Conservation (phyloP, 1,140 invertebrate genomes). For the Brachionus calyciflorus region DNA sequence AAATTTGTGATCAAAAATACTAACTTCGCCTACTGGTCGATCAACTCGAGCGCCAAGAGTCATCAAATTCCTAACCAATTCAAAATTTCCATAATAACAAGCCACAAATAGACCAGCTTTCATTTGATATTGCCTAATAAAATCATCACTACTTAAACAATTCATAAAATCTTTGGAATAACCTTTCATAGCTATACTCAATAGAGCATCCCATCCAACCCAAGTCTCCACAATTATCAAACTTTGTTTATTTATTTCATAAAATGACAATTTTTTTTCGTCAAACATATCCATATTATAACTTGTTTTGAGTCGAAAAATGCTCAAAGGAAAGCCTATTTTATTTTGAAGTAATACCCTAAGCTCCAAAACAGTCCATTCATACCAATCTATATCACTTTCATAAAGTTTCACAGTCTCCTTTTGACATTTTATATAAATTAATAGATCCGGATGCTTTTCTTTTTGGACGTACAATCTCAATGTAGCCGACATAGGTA, state of each 20-base stretch:
- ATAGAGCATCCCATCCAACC: conserved; percentile 6
- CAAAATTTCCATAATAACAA: conserved; percentile 31
- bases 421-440: conserved; percentile 23
- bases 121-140: conserved; percentile 3
- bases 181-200: background rate
- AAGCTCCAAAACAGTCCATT: conserved; percentile 9
- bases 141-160: conserved; percentile 13
- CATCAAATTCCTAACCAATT: conserved; percentile 19
- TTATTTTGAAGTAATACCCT: conserved; percentile 3
- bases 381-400: background rate
- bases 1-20: background rate
- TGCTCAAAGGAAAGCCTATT: conserved; percentile 13
- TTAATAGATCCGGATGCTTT: background rate
- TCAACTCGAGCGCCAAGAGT: background rate
- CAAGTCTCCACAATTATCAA: conserved; percentile 18
- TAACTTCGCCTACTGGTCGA: background rate
- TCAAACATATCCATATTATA: conserved; percentile 3
- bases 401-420: background rate
- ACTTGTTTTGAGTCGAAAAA: conserved; percentile 21
- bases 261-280: background rate
- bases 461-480: background rate
- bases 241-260: background rate
- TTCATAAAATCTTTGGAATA: conserved; percentile 11
- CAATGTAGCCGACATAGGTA: conserved; percentile 3
- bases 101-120: conserved; percentile 33